phyloP scores from a whole-genome alignment of 2,113 vertebrate genomes.

The Pteruthius melanotis region DNA sequence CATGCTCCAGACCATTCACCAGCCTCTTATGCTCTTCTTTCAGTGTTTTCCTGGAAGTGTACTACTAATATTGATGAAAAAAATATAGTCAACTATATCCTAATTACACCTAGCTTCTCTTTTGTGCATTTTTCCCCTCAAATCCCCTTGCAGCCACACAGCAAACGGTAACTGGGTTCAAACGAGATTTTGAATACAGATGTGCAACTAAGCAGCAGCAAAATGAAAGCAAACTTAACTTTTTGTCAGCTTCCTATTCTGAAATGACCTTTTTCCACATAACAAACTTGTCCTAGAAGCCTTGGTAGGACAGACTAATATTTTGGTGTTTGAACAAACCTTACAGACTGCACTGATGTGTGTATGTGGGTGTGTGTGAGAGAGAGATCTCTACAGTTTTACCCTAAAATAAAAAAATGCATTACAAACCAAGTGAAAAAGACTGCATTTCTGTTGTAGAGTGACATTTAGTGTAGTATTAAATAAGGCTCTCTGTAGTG shows the following conservation, averaged over 20 bases:
- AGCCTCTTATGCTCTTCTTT: neutral
- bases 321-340: neutral
- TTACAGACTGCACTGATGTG: neutral
- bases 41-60: neutral
- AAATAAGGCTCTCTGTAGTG: neutral
- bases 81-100: neutral
- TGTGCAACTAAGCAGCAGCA: neutral
- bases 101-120: neutral
- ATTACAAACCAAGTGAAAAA: neutral
- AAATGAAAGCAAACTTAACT: neutral
- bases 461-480: neutral
- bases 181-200: neutral
- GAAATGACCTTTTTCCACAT: neutral
- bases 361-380: neutral
- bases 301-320: neutral
- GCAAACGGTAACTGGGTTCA: neutral
- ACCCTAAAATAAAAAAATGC: neutral
- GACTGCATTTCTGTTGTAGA: neutral
- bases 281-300: neutral
- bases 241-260: neutral
- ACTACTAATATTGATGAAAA: neutral
- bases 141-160: neutral
- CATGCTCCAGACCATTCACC: neutral
- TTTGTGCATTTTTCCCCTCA: neutral
- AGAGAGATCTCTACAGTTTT: neutral